Evolutionary conservation across 1,140 invertebrate species (phyloP), one percentile per base, ranked within the genome.

Genomic region (Lithobius niger): DNA sequence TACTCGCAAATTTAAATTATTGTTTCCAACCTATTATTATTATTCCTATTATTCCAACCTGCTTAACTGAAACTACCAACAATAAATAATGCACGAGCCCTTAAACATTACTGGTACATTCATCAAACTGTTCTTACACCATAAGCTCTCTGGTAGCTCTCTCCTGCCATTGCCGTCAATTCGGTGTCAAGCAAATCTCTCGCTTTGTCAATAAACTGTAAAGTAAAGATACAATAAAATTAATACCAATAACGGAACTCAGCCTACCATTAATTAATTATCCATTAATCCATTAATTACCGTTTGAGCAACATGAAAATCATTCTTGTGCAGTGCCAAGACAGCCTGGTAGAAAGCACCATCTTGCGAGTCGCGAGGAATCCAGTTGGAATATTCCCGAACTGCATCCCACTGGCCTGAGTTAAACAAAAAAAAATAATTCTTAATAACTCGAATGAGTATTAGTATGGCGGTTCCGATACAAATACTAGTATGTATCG

Each of bases 71-170:
- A n/a, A n/a, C n/a, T n/a, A n/a, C n/a, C n/a, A n/a, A n/a, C n/a
- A n/a, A n/a, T n/a, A n/a, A 31, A 59, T 22, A 50, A 21, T 10
- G 25, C 4, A 42, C 21, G 25, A 16, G 22, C 25, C 53, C 6
- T 22, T 13, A 47, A 45, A 3, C 15, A 43, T 1, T 16, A 48
- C 28, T 24, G 16, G 54, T 40, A 31, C n/a, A n/a, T n/a, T n/a
- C n/a, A n/a, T n/a, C n/a, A n/a, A n/a, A n/a, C n/a, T n/a, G n/a
- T n/a, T n/a, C 66, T 65, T 61, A 73, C 70, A 19, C 90, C 91
- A 68, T 99, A 98, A 15, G 96, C 96, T 64, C 95, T 76, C 66
- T 95, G 92, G 66, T 99, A 99, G 60, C 93, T 97, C 71, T 99
- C 97, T 0, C 90, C 89, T 1, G 91, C 93, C 81, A 99, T 94